Conservation (phyloP, 2,113 vertebrate genomes). For the Dasyurus viverrinus region DNA sequence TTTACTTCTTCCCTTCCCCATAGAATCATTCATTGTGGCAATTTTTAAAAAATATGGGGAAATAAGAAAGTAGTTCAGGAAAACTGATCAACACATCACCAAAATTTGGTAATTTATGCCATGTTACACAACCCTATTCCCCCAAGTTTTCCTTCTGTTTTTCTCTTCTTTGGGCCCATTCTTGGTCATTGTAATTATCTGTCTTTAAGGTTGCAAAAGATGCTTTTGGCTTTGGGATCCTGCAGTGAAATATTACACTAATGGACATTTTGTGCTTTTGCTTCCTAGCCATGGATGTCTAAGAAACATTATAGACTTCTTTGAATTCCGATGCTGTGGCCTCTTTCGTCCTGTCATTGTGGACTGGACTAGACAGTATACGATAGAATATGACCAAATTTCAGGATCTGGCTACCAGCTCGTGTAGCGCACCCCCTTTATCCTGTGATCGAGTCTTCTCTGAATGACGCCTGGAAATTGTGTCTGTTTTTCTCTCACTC, state of each 20-base stretch:
- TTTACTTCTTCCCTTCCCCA: not conserved
- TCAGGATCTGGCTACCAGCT: conserved; percentile 98
- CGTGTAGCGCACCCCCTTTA: conserved; percentile 89
- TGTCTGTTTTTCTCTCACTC: conserved; percentile 83
- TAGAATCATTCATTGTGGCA: conserved; percentile 27
- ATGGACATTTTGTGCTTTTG: conserved; percentile 33
- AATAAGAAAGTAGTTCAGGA: not conserved
- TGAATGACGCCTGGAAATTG: conserved; percentile 90
- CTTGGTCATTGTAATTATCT: not conserved
- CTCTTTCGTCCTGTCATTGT: conserved; percentile 95
- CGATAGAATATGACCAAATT: conserved; percentile 99
- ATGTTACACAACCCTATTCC: not conserved
- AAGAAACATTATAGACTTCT: conserved; percentile 99
- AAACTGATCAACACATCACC: not conserved
- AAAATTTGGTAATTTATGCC: not conserved
- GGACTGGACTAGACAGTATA: conserved; percentile 99
- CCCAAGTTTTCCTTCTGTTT: not conserved
- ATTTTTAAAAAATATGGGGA: not conserved
- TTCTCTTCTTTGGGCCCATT: not conserved
- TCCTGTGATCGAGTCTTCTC: conserved; percentile 84
- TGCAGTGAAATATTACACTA: conserved; percentile 62
- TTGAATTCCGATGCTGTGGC: conserved; percentile 98
- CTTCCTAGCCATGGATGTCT: conserved; percentile 94
- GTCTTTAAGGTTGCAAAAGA: conserved; percentile 52
- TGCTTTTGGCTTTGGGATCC: not conserved